phyloP scores from a whole-genome alignment of 2,888 invertebrate genomes.

The Aphidoletes aphidimyza region DNA sequence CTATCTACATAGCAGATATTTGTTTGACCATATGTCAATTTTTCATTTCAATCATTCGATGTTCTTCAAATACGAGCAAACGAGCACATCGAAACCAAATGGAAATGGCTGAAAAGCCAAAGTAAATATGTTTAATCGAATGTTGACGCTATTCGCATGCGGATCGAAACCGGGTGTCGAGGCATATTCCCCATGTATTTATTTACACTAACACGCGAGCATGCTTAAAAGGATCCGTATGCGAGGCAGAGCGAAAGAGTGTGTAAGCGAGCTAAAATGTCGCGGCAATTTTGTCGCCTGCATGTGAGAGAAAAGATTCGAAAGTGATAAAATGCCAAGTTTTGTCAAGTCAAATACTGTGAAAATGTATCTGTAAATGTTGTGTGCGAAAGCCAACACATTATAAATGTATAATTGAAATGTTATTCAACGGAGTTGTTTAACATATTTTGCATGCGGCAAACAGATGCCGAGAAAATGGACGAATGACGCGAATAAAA shows the following conservation, averaged over 20 bases:
- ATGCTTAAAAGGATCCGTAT: neutral
- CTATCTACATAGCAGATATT: no score
- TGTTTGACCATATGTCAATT: slow-evolving; percentile 3
- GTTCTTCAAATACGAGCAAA: no score
- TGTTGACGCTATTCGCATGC: neutral
- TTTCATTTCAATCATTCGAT: neutral
- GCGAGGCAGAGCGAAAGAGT: neutral
- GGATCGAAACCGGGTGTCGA: neutral
- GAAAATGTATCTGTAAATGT: neutral
- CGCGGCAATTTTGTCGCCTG: neutral
- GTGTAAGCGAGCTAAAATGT: neutral
- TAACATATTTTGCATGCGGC: neutral
- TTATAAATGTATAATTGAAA: neutral
- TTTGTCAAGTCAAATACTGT: neutral
- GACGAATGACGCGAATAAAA: neutral
- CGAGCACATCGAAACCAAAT: neutral
- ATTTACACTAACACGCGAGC: neutral
- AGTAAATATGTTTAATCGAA: neutral
- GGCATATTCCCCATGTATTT: neutral
- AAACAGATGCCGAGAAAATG: slow-evolving; percentile 20
- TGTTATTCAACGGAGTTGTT: slow-evolving; percentile 4
- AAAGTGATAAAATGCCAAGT: slow-evolving; percentile 26
- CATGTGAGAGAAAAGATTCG: neutral
- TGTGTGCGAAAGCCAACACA: neutral
- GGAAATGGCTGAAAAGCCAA: neutral